Conservation (phyloP, 1,140 invertebrate species). For the Macrotrachela quadricornifera region DNA sequence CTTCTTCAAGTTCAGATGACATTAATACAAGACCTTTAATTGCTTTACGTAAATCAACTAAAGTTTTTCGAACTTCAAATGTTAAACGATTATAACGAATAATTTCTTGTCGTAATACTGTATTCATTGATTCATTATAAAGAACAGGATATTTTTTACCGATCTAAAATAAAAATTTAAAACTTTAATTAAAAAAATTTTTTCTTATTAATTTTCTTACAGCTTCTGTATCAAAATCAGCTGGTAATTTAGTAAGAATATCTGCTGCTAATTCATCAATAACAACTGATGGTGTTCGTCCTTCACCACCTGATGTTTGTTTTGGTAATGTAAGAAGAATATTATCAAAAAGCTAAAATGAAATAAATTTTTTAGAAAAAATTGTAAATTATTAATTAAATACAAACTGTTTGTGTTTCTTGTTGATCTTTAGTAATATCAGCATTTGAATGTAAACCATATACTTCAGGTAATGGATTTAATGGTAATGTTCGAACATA, state of each 20-base stretch:
- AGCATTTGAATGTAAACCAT: slow-evolving; percentile 77
- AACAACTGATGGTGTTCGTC: slow-evolving; percentile 40
- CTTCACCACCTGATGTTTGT: slow-evolving; percentile 21
- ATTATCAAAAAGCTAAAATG: slow-evolving; percentile 44
- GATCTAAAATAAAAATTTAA: slow-evolving; percentile 38
- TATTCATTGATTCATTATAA: slow-evolving; percentile 43
- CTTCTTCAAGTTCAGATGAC: slow-evolving; percentile 63
- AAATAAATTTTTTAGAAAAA: background rate
- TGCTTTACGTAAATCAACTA: slow-evolving; percentile 54
- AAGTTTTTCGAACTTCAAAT: slow-evolving; percentile 43
- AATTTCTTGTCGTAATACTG: slow-evolving; percentile 77
- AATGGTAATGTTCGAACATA: slow-evolving; percentile 55
- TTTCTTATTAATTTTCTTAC: slow-evolving; percentile 34
- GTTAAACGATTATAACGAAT: slow-evolving; percentile 58
- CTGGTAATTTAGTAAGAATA: slow-evolving; percentile 46
- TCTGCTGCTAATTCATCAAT: slow-evolving; percentile 41
- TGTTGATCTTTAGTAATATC: slow-evolving; percentile 78
- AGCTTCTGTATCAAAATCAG: slow-evolving; percentile 43
- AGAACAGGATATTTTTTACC: slow-evolving; percentile 5
- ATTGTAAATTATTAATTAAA: background rate
- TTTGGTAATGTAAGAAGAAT: slow-evolving; percentile 59
- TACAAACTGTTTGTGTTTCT: slow-evolving; percentile 39
- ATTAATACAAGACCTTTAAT: slow-evolving; percentile 58
- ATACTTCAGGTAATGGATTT: slow-evolving; percentile 57
- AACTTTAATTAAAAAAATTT: slow-evolving; percentile 53